These are phyloP conservation scores for Tolmerus cingulatus DNA, from an alignment of 2,888 invertebrate genomes.

Conservation along the genomic window DNA sequence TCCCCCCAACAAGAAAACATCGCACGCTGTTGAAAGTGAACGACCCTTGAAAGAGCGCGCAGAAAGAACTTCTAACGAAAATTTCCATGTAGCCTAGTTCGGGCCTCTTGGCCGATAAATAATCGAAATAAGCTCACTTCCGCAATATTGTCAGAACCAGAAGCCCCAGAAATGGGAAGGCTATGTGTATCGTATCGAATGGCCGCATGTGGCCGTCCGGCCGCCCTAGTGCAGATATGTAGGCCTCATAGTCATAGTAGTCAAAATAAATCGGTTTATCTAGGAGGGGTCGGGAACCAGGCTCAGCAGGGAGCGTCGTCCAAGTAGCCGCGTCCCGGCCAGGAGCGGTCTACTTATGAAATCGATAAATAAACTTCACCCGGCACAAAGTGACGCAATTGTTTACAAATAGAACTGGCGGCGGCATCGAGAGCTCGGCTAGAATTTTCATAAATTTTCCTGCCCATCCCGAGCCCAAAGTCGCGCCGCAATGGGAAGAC, in stretches of 20 bases:
- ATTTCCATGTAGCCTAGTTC: neutral
- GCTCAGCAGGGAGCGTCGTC: neutral
- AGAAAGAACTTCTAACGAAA: neutral
- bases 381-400: slow-evolving; percentile 24
- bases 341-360: neutral
- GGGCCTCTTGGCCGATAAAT: neutral
- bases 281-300: neutral
- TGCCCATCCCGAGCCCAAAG: neutral
- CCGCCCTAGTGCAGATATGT: neutral
- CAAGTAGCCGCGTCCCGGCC: neutral
- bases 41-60: neutral
- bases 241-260: neutral
- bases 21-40: neutral
- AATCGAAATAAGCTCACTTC: slow-evolving; percentile 10
- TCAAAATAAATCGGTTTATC: slow-evolving; percentile 17
- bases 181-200: neutral
- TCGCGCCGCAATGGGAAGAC: neutral
- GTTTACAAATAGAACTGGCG: slow-evolving; percentile 12
- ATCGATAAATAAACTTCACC: slow-evolving; percentile 29
- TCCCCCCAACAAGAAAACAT: neutral
- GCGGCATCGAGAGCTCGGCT: neutral
- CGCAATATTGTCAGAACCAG: slow-evolving; percentile 9
- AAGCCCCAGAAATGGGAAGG: neutral
- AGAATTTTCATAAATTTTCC: neutral
- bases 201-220: neutral